Conservation (phyloP, 1,140 invertebrate genomes). For the Bombus waltoni region DNA sequence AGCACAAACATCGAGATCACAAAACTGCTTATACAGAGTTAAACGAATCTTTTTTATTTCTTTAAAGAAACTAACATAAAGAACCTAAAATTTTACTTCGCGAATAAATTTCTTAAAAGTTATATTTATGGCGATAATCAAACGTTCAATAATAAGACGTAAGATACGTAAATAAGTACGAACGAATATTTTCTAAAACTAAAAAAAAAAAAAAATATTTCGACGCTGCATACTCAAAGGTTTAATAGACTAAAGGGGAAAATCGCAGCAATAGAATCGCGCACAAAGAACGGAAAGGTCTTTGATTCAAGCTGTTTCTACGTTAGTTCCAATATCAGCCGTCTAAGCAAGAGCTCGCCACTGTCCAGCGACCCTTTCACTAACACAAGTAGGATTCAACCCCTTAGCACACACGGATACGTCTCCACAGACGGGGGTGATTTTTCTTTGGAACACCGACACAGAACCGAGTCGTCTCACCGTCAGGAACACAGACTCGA, state of each 20-base stretch:
- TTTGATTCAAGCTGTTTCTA: conserved; percentile 58
- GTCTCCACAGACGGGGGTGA: conserved; percentile 68
- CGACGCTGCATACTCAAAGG: not conserved
- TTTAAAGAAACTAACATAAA: not conserved
- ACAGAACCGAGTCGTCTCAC: conserved; percentile 61
- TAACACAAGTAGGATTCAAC: conserved; percentile 68
- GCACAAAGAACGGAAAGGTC: conserved; percentile 48
- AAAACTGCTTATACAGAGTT: not conserved
- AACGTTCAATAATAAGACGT: not conserved
- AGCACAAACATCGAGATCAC: not conserved
- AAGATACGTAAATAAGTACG: no score
- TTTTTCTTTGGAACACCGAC: conserved; percentile 78
- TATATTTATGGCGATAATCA: not conserved
- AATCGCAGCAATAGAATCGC: conserved; percentile 4
- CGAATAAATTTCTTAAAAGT: not conserved
- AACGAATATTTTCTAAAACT: not conserved
- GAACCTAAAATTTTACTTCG: not conserved
- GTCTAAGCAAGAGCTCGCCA: conserved; percentile 82
- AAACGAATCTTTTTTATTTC: not conserved
- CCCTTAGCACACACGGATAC: conserved; percentile 73
- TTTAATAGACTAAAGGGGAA: not conserved
- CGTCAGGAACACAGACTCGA: conserved; percentile 60
- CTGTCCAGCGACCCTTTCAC: conserved; percentile 81
- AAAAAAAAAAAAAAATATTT: not conserved
- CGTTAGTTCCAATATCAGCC: conserved; percentile 77